Evolutionary conservation across 2,888 invertebrate genomes (phyloP).

Genomic region (Phyto melanocephala): DNA sequence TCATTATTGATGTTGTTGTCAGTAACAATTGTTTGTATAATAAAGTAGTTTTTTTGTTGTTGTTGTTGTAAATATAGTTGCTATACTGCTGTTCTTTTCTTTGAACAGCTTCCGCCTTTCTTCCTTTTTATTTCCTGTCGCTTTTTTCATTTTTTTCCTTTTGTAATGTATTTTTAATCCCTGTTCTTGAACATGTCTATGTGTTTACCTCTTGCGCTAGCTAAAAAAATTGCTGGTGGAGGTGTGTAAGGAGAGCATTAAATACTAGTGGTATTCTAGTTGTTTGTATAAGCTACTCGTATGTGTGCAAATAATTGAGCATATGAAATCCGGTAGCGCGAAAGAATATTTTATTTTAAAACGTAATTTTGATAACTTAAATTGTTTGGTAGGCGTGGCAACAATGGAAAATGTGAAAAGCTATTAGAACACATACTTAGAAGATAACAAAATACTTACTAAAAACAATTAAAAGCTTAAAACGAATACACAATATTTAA

Average conservation of each 20-base stretch:
- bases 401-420: no score
- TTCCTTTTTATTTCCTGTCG: constrained; percentile 15
- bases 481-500: no score
- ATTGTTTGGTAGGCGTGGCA: no score
- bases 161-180: not conserved
- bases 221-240: not conserved
- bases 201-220: constrained; percentile 1
- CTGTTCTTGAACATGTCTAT: not conserved
- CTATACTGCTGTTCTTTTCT: not conserved
- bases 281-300: not conserved
- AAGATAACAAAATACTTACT: no score
- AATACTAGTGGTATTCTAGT: constrained; percentile 4
- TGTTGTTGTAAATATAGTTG: not conserved
- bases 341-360: no score
- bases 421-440: no score
- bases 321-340: no score
- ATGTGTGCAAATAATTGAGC: not conserved
- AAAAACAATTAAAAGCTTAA: no score
- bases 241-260: not conserved
- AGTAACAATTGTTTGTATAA: constrained; percentile 48
- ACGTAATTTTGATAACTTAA: no score
- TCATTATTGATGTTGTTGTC: constrained; percentile 27
- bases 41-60: constrained; percentile 26
- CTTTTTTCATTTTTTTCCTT: not conserved
- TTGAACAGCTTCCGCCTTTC: constrained; percentile 36